These are phyloP conservation scores for Sycon ciliatum DNA, from an alignment of 37 sponge, comb jelly and placozoan species.

Conservation along the genomic window DNA sequence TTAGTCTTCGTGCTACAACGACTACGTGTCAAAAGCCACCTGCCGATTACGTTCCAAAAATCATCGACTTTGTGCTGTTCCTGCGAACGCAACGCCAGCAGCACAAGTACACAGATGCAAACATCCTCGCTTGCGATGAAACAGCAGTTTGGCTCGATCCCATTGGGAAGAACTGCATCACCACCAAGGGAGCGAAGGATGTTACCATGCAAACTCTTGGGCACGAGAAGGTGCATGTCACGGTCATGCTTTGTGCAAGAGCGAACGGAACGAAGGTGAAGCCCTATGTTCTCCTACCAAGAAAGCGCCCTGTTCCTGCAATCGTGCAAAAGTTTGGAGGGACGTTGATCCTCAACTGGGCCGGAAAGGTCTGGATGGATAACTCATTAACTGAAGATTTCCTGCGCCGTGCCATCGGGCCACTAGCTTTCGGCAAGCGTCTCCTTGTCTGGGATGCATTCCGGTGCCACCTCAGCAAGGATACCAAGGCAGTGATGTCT, in stretches of 20 bases:
- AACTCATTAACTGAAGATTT: constrained; percentile 42
- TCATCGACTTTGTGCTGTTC: constrained; percentile 5
- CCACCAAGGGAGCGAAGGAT: constrained; percentile 26
- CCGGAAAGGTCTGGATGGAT: constrained; percentile 53
- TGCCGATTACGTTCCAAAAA: constrained; percentile 25
- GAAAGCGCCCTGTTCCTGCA: constrained; percentile 26
- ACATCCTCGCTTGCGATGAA: constrained; percentile 46
- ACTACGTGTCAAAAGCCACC: constrained; percentile 34
- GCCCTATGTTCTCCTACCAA: constrained; percentile 46
- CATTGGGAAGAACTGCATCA: constrained; percentile 43
- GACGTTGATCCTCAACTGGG: constrained; percentile 14
- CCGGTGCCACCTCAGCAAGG: constrained; percentile 41
- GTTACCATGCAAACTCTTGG: constrained; percentile 43
- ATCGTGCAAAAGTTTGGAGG: constrained; percentile 18
- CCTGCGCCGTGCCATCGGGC: constrained; percentile 27
- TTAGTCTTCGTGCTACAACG: constrained; percentile 17
- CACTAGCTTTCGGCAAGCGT: constrained; percentile 2
- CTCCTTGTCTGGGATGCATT: constrained; percentile 54
- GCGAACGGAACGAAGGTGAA: constrained; percentile 46
- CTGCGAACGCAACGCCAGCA: neutral
- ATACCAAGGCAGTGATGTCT: too few species aligned
- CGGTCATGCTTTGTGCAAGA: constrained; percentile 42
- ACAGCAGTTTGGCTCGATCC: constrained; percentile 56
- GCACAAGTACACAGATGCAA: too few species aligned
- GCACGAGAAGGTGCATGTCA: constrained; percentile 49